phyloP scores from a whole-genome alignment of 1,140 invertebrate species.

The Ylistrum balloti region DNA sequence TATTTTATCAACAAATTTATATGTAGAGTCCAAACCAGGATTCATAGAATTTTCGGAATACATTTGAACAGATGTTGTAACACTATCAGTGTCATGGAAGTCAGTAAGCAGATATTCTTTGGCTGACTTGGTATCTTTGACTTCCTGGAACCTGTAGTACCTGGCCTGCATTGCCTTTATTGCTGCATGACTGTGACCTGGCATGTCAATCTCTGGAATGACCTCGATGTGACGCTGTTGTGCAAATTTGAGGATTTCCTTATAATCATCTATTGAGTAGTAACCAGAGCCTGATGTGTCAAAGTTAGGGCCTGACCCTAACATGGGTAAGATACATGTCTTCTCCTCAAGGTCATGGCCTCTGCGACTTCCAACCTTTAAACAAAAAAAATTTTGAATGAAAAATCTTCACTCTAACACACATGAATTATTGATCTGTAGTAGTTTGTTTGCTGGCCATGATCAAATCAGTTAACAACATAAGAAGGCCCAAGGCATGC shows the following conservation, averaged over 20 bases:
- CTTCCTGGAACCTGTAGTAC: conserved; percentile 62
- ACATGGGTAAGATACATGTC: conserved; percentile 73
- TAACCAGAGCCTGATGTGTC: conserved; percentile 72
- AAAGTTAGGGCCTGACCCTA: conserved; percentile 75
- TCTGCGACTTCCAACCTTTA: conserved; percentile 75
- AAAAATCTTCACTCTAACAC: too few relatives aligned
- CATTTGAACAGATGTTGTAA: conserved; percentile 74
- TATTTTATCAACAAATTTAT: conserved; percentile 76
- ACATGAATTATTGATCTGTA: too few relatives aligned
- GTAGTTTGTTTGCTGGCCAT: too few relatives aligned
- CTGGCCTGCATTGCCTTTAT: conserved; percentile 77
- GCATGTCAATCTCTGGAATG: conserved; percentile 81
- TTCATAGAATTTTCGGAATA: conserved; percentile 79
- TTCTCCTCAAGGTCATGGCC: conserved; percentile 75
- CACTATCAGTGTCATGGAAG: conserved; percentile 56
- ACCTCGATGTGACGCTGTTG: conserved; percentile 76
- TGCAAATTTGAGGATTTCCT: conserved; percentile 77
- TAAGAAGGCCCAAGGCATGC: too few relatives aligned
- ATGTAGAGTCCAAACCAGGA: conserved; percentile 78
- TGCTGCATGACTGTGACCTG: conserved; percentile 80
- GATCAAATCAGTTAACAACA: too few relatives aligned
- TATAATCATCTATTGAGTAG: conserved; percentile 71
- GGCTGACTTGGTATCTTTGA: conserved; percentile 65
- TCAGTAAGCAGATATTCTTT: conserved; percentile 73
- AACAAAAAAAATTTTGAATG: not conserved